A percentile compares a stretch with the other conserved stretches of the same genome.
Evolutionary conservation across 2,888 invertebrate genomes (phyloP).

Genomic region (Resseliella maxima): DNA sequence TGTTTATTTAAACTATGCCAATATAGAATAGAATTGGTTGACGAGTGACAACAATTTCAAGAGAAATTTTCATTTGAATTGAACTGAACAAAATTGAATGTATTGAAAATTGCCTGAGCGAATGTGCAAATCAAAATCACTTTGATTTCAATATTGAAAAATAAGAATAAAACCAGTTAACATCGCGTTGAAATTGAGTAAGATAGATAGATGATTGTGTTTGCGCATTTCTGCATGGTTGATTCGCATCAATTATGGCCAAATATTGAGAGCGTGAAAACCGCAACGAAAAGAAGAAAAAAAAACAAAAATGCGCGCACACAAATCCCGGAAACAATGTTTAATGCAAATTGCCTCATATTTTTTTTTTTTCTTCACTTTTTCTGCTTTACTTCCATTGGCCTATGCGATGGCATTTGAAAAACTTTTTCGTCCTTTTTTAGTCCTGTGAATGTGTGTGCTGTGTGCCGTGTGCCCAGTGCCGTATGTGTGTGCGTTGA

Average conservation of each 20-base stretch:
- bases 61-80: background rate
- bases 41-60: background rate
- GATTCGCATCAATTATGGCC: conserved; percentile 6
- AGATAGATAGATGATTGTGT: background rate
- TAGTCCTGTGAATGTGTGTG: background rate
- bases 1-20: background rate
- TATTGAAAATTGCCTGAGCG: background rate
- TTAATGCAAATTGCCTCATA: conserved; percentile 40
- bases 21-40: too few relatives aligned
- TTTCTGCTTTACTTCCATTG: background rate
- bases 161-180: background rate
- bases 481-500: background rate
- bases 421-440: background rate
- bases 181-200: background rate
- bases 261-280: background rate
- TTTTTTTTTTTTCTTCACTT: background rate
- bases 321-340: background rate
- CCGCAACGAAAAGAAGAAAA: background rate
- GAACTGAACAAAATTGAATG: background rate
- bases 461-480: background rate
- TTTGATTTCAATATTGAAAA: background rate
- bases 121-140: too few relatives aligned
- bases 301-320: background rate
- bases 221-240: conserved; percentile 30
- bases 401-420: background rate